Evolutionary conservation across 1,140 invertebrate species (phyloP), one percentile per base, ranked within the genome.

Genomic region (Eufriesea mexicana): DNA sequence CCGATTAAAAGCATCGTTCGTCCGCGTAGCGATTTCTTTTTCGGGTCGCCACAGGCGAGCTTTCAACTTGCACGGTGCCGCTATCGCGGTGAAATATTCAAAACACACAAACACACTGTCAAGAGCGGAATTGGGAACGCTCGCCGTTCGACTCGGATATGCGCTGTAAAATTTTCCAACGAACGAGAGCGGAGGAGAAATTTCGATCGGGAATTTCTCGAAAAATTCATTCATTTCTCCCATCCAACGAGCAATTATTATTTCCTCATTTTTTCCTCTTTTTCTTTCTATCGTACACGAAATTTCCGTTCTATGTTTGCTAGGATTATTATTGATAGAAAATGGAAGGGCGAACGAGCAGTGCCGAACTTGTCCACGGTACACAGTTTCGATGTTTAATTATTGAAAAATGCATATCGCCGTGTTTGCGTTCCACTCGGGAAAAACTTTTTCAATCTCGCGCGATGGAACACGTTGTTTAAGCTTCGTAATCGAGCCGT

Each of bases 361-460:
- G 4, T 35, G n/a, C 7, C 8, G 6, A 28, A 28, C 35, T 28
- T 49, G n/a, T 45, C 5, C 10, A 72, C 6, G 12, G 51, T 16
- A 18, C 10, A 4, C 10, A 4, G 42, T 71, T 23, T 55, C 12
- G 28, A 7, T 14, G 45, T 47, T 75, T 66, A 66, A 49, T 66
- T 49, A 66, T 64, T 51, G 28, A 76, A 61, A 51, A 64, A 64
- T 35, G 47, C 47, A 64, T 54, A 76, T 66, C 20, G 8, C 14
- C 4, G 9, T 57, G 23, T 73, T 73, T 73, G 28, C 71, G 4
- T 23, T 55, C 6, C 51, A 42, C 51, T 72, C 54, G 23, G 8
- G 35, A 4, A 5, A 73, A 73, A 57, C 35, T 73, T 73, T 57
- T 73, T 35, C 71, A 73, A 73, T 73, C 16, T 57, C 16, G 35